These are phyloP conservation scores for Tauraco erythrolophus DNA, from an alignment of 2,113 vertebrate species.

Conservation along the genomic window DNA sequence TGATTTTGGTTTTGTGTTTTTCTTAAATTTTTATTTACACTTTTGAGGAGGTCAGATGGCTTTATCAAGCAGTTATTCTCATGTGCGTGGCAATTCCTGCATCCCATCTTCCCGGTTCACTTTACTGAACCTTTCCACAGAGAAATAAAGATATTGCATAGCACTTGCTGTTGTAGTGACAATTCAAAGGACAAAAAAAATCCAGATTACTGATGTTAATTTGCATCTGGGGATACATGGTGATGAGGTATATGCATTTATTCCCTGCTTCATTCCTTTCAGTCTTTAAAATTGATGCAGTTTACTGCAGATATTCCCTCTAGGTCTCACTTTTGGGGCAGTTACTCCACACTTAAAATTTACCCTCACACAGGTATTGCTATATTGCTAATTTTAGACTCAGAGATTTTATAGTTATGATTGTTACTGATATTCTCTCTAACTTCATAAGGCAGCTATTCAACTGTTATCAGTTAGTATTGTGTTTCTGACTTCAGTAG, in stretches of 20 bases:
- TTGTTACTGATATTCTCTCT: neutral
- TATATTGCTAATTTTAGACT: neutral
- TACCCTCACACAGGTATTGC: fast-evolving
- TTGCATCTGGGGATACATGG: neutral
- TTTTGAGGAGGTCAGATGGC: neutral
- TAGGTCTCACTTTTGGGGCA: neutral
- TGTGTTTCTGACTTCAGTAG: neutral
- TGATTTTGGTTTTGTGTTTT: neutral
- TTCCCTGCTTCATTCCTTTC: neutral
- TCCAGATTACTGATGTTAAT: neutral
- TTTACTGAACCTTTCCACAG: neutral
- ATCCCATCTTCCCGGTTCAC: fast-evolving
- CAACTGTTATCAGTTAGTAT: neutral
- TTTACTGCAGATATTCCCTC: neutral
- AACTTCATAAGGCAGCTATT: neutral
- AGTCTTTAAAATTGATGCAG: neutral
- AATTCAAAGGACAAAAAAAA: neutral
- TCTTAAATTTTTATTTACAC: neutral
- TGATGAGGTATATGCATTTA: neutral
- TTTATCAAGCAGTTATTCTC: neutral
- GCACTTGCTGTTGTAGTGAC: neutral
- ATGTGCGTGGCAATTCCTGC: neutral
- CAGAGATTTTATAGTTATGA: neutral
- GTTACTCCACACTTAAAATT: neutral
- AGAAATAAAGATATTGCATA: neutral